Base-by-base conservation (phyloP, 1,140 invertebrate species). In the Heterodera schachtii region DNA sequence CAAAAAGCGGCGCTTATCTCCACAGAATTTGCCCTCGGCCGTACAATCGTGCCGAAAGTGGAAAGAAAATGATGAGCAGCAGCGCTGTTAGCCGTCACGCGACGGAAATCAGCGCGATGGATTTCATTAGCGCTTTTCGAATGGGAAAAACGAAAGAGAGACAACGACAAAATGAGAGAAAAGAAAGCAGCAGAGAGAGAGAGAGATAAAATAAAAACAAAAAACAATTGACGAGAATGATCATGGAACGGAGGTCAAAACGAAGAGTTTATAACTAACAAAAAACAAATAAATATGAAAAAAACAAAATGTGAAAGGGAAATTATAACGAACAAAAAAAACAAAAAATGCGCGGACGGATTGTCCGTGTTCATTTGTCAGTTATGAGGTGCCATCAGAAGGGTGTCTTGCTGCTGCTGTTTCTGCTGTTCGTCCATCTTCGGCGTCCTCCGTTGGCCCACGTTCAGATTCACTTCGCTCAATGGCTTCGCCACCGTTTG, bases 401-500 rank as follows among this genome's bases (percentile, higher is more conserved):
- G 31, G 31, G 31, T 31, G 31, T 31, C 31, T 31, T 31, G 6
- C 41, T 69, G 67, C 67, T 31, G n/a, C 31, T 71, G 4, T 5
- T 16, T 19, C 67, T 31, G n/a, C 31, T 71, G 4, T 5, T 16
- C 19, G 31, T 71, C 69, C 69, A 43, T 71, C 31, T 46, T 71
- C 9, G 44, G 69, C 41, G 57, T 64, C 16, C 69, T 19, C 21
- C 44, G 31, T 41, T 43, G n/a, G 6, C 44, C 41, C 31, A 71
- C 69, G 69, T 71, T 71, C 69, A 71, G 69, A 71, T 46, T 71
- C 69, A 71, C 69, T 71, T 71, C 69, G 44, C 41, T 31, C 9
- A 71, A 41, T 21, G 69, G 69, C 69, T 64, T 64, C 57, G 57
- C 16, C 57, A 19, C 3, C 57, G 9, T 6, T 71, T 71, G 69